A percentile compares a stretch with the other conserved stretches of the same genome.
Conservation (phyloP, 2,113 vertebrate genomes). For the Nestor notabilis region DNA sequence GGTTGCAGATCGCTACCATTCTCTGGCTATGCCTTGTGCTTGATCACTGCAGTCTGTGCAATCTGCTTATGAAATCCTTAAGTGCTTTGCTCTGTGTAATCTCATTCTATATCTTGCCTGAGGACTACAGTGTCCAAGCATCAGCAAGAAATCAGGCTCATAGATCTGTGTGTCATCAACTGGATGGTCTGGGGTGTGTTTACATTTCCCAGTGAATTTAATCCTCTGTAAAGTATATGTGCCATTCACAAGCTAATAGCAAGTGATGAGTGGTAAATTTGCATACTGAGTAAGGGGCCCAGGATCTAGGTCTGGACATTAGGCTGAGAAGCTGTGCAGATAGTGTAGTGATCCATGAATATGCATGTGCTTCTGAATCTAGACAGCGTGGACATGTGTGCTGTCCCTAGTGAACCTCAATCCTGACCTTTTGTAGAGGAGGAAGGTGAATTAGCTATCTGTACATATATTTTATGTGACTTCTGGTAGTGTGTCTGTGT, state of each 20-base stretch:
- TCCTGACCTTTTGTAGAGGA: not conserved
- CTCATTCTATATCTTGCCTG: not conserved
- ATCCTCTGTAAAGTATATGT: not conserved
- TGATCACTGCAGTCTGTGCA: not conserved
- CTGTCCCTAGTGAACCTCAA: not conserved
- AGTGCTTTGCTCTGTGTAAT: not conserved
- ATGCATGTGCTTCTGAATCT: not conserved
- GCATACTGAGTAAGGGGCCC: not conserved
- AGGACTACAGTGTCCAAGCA: not conserved
- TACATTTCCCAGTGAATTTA: not conserved
- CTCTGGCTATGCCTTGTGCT: not conserved
- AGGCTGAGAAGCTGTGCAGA: not conserved
- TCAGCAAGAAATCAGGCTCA: not conserved
- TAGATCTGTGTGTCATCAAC: not conserved
- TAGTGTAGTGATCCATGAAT: not conserved
- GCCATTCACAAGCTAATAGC: not conserved
- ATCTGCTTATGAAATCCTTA: not conserved
- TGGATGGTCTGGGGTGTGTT: not conserved
- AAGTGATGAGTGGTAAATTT: not conserved
- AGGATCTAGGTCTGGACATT: not conserved
- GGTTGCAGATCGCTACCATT: not conserved
- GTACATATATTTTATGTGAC: not conserved
- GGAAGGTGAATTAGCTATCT: not conserved
- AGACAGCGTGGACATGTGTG: not conserved
- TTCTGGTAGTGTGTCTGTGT: not conserved